These are phyloP conservation scores for Mormyrops boulengeri DNA, from an alignment of 2,797 vertebrate species.

Conservation along the genomic window DNA sequence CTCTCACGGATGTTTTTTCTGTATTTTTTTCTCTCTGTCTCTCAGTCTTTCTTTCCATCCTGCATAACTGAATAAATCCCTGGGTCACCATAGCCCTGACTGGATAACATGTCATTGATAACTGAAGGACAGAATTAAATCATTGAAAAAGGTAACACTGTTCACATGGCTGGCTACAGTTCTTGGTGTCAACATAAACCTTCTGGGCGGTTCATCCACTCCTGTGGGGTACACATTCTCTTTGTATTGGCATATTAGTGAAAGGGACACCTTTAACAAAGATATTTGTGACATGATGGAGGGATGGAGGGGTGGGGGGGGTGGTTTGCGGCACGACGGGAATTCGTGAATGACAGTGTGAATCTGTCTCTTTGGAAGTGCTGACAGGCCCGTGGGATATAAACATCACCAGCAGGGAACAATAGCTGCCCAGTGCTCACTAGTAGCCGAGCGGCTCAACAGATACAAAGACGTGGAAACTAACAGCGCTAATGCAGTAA, in stretches of 20 bases:
- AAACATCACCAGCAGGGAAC: background rate
- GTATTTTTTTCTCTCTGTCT: background rate
- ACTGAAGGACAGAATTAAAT: background rate
- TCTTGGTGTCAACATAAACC: background rate
- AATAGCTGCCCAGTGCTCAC: background rate
- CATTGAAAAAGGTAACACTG: background rate
- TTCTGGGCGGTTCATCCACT: background rate
- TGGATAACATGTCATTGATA: background rate
- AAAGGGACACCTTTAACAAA: background rate
- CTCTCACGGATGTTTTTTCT: background rate
- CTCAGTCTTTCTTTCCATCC: background rate
- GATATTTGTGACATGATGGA: background rate
- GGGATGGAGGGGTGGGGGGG: background rate
- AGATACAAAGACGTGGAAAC: background rate
- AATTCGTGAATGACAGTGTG: background rate
- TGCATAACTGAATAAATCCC: background rate
- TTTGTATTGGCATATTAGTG: background rate
- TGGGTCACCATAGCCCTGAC: background rate
- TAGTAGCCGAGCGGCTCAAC: background rate
- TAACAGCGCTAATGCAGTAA: background rate
- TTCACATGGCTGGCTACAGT: background rate
- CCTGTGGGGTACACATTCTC: background rate
- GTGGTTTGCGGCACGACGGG: background rate
- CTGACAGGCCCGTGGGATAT: background rate
- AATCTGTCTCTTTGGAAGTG: background rate